Evolutionary conservation across 2,888 invertebrate genomes (phyloP), one percentile per base, ranked within the genome.

Genomic region (Eupelmus urozonus): DNA sequence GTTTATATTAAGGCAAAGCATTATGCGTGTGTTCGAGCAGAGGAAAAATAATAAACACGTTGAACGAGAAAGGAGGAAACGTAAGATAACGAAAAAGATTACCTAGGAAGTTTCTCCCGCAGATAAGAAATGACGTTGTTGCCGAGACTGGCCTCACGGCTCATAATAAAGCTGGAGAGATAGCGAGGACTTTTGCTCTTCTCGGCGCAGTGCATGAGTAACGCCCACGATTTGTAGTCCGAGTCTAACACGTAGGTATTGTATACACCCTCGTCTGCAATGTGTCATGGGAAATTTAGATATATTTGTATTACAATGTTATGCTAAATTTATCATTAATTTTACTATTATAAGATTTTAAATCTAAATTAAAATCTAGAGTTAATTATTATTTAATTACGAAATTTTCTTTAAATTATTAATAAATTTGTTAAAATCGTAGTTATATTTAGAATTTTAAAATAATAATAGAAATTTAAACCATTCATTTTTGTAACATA

Each of bases 231-330:
- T 76, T 92, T 93, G 88, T 96, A 96, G 87, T 96, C 96, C 0
- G 96, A 95, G 86, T 96, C 96, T 83, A 96, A 88, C 0, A 96
- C 94, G 87, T 95, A 96, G 0, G 96, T 96, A 86, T 96, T 96
- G 90, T 97, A 97, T 81, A 96, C 92, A 13, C 96, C 96, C 89
- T 96, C 96, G 90, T 96, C 96, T 96, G 88, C 34, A 34, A 5
- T 34, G 34, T 34, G 34, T 34, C 3, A 34, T 34, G 34, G 9
- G n/a, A n/a, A n/a, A n/a, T n/a, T n/a, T n/a, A n/a, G n/a, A n/a
- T n/a, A n/a, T n/a, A n/a, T n/a, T n/a, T n/a, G n/a, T n/a, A n/a
- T n/a, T n/a, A n/a, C n/a, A n/a, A n/a, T n/a, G n/a, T n/a, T n/a
- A n/a, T n/a, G n/a, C n/a, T n/a, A n/a, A n/a, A n/a, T n/a, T n/a